Conservation (phyloP, 1,140 invertebrate species). For the Octopus bimaculoides region DNA sequence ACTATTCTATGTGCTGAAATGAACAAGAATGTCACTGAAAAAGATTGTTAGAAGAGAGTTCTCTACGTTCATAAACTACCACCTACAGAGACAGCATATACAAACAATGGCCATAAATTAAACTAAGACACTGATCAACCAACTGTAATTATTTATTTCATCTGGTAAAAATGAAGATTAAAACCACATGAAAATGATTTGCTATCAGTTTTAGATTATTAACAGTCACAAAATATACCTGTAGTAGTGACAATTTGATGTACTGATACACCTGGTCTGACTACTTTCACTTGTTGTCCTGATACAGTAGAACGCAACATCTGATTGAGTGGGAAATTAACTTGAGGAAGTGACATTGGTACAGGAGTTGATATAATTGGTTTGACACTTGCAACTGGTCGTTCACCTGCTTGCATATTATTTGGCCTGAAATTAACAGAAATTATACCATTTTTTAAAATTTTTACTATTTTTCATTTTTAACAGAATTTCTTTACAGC, state of each 20-base stretch:
- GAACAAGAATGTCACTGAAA: conserved; percentile 17
- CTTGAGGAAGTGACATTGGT: conserved; percentile 34
- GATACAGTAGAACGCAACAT: conserved; percentile 10
- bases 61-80: no score
- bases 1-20: no score
- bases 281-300: conserved; percentile 26
- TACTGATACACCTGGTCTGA: conserved; percentile 84
- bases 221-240: conserved; percentile 57
- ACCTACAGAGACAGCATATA: no score
- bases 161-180: no score
- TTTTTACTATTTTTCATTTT: no score
- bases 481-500: no score
- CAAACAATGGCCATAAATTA: no score
- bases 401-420: conserved; percentile 6
- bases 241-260: conserved; percentile 89
- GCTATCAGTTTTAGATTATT: no score
- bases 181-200: no score
- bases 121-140: no score
- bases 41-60: neutral
- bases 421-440: neutral
- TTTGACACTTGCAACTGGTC: conserved; percentile 62
- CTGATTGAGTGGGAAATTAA: conserved; percentile 7
- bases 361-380: conserved; percentile 61
- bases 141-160: no score
- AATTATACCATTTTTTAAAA: no score